These are phyloP conservation scores for Micromesistius poutassou DNA, from an alignment of 2,797 vertebrate species.

Conservation along the genomic window DNA sequence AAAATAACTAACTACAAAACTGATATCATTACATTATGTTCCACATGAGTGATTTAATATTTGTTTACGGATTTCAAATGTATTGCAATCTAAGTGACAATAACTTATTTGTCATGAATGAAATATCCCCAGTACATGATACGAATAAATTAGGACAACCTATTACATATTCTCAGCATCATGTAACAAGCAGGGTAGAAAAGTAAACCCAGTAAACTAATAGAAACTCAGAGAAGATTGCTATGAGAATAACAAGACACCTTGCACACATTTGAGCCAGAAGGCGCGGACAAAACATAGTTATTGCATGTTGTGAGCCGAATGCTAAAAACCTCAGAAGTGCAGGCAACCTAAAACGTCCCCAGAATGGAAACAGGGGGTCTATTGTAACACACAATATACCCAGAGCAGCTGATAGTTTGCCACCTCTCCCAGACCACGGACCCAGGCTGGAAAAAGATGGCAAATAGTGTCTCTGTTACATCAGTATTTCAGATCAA, in stretches of 20 bases:
- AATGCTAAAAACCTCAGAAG: background rate
- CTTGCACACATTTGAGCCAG: background rate
- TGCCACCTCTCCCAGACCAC: slow-evolving; percentile 32
- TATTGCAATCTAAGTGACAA: no score
- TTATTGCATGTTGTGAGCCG: background rate
- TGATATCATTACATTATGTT: background rate
- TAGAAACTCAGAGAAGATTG: background rate
- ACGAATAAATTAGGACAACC: background rate
- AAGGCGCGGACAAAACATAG: background rate
- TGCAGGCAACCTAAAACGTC: background rate
- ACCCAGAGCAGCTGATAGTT: slow-evolving; percentile 17
- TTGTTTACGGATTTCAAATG: background rate
- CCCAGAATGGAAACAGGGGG: background rate
- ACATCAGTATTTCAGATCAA: slow-evolving; percentile 58
- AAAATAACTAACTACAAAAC: background rate
- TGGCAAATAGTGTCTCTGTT: slow-evolving; percentile 52
- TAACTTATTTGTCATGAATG: background rate
- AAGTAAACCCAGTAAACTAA: background rate
- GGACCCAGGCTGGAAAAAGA: slow-evolving; percentile 43
- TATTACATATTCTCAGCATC: background rate
- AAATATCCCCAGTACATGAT: background rate
- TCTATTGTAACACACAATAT: background rate
- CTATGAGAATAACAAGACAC: background rate
- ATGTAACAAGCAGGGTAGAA: background rate
- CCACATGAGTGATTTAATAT: background rate